Conservation (phyloP, 2,113 vertebrate species). For the Sinocyclocheilus maitianheensis region DNA sequence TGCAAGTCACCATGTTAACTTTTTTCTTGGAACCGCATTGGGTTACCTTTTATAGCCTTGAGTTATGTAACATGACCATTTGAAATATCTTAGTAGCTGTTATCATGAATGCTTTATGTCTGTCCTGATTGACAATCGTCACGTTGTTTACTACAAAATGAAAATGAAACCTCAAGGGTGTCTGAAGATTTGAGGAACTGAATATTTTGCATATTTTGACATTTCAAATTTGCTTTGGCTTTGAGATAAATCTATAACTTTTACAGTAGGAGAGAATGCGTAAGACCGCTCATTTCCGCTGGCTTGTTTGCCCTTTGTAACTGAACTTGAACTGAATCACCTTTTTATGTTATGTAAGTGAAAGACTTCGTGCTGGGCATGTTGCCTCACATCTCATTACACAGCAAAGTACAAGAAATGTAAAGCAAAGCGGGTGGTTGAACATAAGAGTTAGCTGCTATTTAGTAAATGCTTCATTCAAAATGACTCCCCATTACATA, state of each 20-base stretch:
- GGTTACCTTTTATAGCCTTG: background rate
- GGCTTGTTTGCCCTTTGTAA: background rate
- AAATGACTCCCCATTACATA: background rate
- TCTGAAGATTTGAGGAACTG: background rate
- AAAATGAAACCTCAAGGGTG: conserved; percentile 1
- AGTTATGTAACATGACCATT: background rate
- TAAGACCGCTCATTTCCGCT: background rate
- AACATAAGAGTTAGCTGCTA: background rate
- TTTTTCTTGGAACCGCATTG: background rate
- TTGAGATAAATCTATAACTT: background rate
- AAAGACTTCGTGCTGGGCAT: background rate
- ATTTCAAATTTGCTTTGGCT: background rate
- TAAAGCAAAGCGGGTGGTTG: conserved; percentile 5
- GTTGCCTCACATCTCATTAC: conserved; percentile 5
- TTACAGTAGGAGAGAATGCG: no score
- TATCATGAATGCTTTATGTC: background rate
- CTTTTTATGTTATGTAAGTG: conserved; percentile 26
- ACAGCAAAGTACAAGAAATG: conserved; percentile 12
- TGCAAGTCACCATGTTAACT: background rate
- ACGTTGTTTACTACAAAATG: background rate
- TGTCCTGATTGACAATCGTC: background rate
- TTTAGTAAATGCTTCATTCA: background rate
- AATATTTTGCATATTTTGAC: background rate
- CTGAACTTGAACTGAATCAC: conserved; percentile 27
- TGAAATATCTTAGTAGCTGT: background rate